phyloP scores from a whole-genome alignment of 64 coral and sea anemone species.

The Hydrozoanthus tunicans region DNA sequence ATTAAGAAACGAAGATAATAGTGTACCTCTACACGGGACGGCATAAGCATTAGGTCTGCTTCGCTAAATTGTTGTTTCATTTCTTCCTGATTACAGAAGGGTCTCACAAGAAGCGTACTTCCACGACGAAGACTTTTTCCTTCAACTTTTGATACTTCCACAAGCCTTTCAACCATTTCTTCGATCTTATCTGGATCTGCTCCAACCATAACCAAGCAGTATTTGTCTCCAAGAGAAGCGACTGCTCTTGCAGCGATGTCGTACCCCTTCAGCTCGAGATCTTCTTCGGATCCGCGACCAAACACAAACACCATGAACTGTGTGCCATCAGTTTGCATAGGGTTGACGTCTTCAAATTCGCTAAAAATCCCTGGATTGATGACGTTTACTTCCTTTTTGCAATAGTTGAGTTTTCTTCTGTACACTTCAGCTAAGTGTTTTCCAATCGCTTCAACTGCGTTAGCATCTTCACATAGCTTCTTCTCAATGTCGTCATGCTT shows the following conservation, averaged over 20 bases:
- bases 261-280: slow-evolving; percentile 15
- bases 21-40: slow-evolving; percentile 38
- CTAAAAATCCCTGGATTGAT: slow-evolving; percentile 1
- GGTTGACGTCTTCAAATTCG: background rate
- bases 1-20: background rate
- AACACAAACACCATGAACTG: slow-evolving; percentile 12
- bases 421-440: background rate
- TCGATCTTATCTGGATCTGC: slow-evolving; percentile 25
- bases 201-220: slow-evolving; percentile 29
- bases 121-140: slow-evolving; percentile 20
- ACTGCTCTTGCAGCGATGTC: slow-evolving; percentile 10
- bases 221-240: background rate
- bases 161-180: background rate
- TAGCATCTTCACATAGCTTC: slow-evolving; percentile 7
- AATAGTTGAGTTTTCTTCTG: background rate
- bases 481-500: background rate
- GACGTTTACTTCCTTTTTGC: background rate
- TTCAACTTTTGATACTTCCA: slow-evolving; percentile 9
- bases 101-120: background rate
- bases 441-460: slow-evolving; percentile 3
- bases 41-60: slow-evolving; percentile 34
- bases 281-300: slow-evolving; percentile 17
- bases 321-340: background rate
- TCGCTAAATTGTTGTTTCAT: background rate
- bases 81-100: slow-evolving; percentile 33